Evolutionary conservation across 1,140 invertebrate species (phyloP).

Genomic region (Conus ventricosus): DNA sequence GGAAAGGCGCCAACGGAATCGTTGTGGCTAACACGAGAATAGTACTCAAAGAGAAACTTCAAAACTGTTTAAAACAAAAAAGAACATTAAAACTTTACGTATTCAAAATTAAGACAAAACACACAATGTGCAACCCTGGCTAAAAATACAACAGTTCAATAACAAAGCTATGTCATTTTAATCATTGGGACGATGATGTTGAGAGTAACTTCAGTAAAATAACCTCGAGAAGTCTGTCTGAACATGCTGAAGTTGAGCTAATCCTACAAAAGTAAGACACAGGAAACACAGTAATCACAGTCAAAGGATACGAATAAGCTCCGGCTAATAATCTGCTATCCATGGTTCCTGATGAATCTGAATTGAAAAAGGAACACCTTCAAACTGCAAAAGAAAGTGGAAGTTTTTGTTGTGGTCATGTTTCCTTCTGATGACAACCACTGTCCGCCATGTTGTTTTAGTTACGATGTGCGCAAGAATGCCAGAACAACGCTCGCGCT

Average conservation of each 20-base stretch:
- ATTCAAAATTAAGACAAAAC: too few relatives aligned
- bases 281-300: background rate
- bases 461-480: slow-evolving; percentile 64
- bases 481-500: slow-evolving; percentile 20
- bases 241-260: background rate
- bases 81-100: too few relatives aligned
- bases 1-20: too few relatives aligned
- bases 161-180: too few relatives aligned
- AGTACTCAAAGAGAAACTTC: too few relatives aligned
- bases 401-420: slow-evolving; percentile 22
- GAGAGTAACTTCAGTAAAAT: too few relatives aligned
- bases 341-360: slow-evolving; percentile 20
- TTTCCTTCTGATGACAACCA: slow-evolving; percentile 47
- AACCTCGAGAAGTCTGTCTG: background rate
- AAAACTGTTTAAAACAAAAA: too few relatives aligned
- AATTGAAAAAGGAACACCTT: background rate
- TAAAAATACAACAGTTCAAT: too few relatives aligned
- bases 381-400: background rate
- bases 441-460: slow-evolving; percentile 63
- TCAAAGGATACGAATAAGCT: slow-evolving; percentile 68
- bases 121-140: too few relatives aligned
- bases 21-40: too few relatives aligned
- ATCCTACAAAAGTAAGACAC: background rate
- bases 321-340: slow-evolving; percentile 55
- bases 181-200: too few relatives aligned